phyloP scores from a whole-genome alignment of 2,888 invertebrate genomes.

The Parnassius orleans region DNA sequence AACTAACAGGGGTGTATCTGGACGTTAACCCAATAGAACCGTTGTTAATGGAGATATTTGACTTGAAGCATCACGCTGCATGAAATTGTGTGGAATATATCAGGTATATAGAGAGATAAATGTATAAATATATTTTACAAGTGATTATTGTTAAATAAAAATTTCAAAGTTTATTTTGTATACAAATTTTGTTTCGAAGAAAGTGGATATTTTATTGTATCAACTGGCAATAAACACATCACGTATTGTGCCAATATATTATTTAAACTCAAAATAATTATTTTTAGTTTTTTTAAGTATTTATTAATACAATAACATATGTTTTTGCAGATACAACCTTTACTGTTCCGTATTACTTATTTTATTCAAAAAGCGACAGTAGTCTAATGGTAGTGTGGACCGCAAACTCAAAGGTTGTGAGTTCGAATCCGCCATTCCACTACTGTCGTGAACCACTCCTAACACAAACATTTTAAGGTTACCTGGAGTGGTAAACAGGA shows the following conservation, averaged over 20 bases:
- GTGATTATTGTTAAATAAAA: too few species aligned
- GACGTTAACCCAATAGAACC: slow-evolving; percentile 98
- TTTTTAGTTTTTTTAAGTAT: not conserved
- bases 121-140: too few species aligned
- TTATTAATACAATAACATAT: not conserved
- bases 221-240: not conserved
- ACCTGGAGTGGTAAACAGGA: too few species aligned
- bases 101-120: not conserved
- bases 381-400: too few species aligned
- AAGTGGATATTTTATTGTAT: not conserved
- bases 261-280: not conserved
- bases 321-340: not conserved
- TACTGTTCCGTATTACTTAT: not conserved
- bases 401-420: too few species aligned
- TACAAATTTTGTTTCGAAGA: not conserved
- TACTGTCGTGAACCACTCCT: too few species aligned
- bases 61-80: slow-evolving; percentile 86
- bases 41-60: slow-evolving; percentile 96
- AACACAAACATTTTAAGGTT: too few species aligned
- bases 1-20: slow-evolving; percentile 94
- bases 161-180: too few species aligned
- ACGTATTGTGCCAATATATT: slow-evolving; percentile 4
- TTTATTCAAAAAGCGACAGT: not conserved
- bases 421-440: too few species aligned
- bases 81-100: slow-evolving; percentile 31